Conservation (phyloP, 2,888 invertebrate species). For the Trichogramma dendrolimi region DNA sequence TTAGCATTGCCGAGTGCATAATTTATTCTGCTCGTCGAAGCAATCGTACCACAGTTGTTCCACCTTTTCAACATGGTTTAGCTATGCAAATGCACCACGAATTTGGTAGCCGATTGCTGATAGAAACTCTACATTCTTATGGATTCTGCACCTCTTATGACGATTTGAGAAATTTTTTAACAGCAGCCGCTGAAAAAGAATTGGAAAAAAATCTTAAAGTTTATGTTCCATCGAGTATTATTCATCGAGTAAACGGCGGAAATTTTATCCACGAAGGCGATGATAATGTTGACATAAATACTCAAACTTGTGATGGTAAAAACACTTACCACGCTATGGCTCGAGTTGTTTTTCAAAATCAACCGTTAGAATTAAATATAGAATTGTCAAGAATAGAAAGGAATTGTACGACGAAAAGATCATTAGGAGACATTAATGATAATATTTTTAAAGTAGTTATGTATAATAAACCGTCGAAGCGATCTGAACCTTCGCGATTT, state of each 20-base stretch:
- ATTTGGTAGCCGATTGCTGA: not conserved
- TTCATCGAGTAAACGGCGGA: not conserved
- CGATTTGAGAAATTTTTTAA: slow-evolving; percentile 2
- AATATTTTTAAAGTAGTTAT: too few species aligned
- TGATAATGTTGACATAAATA: slow-evolving; percentile 10
- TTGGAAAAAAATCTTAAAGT: not conserved
- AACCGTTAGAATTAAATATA: too few species aligned
- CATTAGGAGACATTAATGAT: too few species aligned
- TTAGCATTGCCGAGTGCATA: too few species aligned
- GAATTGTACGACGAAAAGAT: too few species aligned
- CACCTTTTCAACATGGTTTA: not conserved
- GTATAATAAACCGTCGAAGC: too few species aligned
- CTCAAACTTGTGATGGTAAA: slow-evolving; percentile 4
- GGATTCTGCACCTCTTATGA: not conserved
- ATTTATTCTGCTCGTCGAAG: too few species aligned
- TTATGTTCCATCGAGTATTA: slow-evolving; percentile 1
- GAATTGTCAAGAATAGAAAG: too few species aligned
- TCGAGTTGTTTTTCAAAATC: not conserved
- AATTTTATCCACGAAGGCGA: slow-evolving; percentile 5
- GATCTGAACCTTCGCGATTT: too few species aligned
- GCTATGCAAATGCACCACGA: not conserved
- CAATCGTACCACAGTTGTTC: too few species aligned
- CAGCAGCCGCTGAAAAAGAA: not conserved
- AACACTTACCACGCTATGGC: slow-evolving; percentile 6
- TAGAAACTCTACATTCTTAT: not conserved